Conservation (phyloP, 2,797 vertebrate genomes). For the Pachyuromys duprasi region DNA sequence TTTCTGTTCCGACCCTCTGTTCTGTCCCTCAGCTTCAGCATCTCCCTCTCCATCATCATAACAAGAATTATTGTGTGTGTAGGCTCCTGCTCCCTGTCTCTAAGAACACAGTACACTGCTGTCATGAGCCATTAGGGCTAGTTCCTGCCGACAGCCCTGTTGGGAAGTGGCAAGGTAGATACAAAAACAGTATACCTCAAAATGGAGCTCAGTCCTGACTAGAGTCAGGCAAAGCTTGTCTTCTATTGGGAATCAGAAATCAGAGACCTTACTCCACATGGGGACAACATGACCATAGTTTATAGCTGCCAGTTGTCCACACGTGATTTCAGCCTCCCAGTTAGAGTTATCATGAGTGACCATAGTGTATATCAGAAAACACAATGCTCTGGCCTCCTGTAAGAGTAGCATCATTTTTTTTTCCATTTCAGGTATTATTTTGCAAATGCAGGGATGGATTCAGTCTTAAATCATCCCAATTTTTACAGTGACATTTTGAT, state of each 20-base stretch:
- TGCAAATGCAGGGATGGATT: neutral
- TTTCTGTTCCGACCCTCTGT: neutral
- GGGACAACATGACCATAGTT: neutral
- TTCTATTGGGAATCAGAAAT: neutral
- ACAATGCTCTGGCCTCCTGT: neutral
- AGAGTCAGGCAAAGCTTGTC: neutral
- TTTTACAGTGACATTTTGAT: neutral
- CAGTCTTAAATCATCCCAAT: neutral
- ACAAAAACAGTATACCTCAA: neutral
- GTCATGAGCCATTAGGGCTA: neutral
- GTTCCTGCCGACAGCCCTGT: neutral
- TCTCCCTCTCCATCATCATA: conserved; percentile 4
- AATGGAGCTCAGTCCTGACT: neutral
- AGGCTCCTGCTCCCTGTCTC: neutral
- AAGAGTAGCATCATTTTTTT: neutral
- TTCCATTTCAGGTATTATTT: neutral
- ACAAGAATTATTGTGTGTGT: neutral
- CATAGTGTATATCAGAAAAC: neutral
- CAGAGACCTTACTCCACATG: neutral
- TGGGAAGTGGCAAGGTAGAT: neutral
- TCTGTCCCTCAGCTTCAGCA: neutral
- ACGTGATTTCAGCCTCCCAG: neutral
- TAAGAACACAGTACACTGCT: conserved; percentile 14
- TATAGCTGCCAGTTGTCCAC: neutral
- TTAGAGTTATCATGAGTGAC: neutral